phyloP scores from a whole-genome alignment of 2,888 invertebrate genomes.

The Corbicula japonica region DNA sequence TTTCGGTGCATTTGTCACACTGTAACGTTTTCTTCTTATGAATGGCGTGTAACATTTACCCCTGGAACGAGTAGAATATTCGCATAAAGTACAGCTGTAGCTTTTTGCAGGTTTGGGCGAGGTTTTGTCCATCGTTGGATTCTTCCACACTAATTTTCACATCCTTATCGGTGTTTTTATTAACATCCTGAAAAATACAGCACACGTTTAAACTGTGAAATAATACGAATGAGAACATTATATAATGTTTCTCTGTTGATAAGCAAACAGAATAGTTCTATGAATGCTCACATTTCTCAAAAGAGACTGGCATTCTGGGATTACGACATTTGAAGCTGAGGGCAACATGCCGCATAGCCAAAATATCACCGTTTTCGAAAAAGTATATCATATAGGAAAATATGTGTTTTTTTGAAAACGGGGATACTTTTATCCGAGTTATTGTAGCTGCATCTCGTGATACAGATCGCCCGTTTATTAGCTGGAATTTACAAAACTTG shows the following conservation, averaged over 20 bases:
- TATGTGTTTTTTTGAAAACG: too few relatives aligned
- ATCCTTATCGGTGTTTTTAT: constrained; percentile 1
- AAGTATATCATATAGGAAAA: too few relatives aligned
- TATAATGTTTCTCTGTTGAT: constrained; percentile 5
- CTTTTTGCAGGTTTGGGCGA: constrained; percentile 25
- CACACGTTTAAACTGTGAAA: not conserved
- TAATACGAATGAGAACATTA: not conserved
- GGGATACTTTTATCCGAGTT: too few relatives aligned
- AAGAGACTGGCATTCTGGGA: not conserved
- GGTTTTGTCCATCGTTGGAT: constrained; percentile 9
- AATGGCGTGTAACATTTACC: too few relatives aligned
- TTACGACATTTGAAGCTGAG: constrained; percentile 3
- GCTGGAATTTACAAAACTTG: too few relatives aligned
- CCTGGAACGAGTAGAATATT: too few relatives aligned
- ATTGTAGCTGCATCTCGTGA: too few relatives aligned
- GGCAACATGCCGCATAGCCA: constrained; percentile 11
- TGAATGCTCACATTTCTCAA: not conserved
- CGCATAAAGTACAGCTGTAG: too few relatives aligned
- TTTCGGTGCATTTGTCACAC: too few relatives aligned
- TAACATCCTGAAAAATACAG: constrained; percentile 7
- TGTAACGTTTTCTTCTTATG: too few relatives aligned
- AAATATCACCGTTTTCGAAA: too few relatives aligned
- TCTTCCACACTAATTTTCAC: constrained; percentile 2
- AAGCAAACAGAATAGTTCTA: constrained; percentile 2
- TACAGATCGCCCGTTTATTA: too few relatives aligned